phyloP scores from a whole-genome alignment of 2,888 invertebrate species.

The Sericinus montela region DNA sequence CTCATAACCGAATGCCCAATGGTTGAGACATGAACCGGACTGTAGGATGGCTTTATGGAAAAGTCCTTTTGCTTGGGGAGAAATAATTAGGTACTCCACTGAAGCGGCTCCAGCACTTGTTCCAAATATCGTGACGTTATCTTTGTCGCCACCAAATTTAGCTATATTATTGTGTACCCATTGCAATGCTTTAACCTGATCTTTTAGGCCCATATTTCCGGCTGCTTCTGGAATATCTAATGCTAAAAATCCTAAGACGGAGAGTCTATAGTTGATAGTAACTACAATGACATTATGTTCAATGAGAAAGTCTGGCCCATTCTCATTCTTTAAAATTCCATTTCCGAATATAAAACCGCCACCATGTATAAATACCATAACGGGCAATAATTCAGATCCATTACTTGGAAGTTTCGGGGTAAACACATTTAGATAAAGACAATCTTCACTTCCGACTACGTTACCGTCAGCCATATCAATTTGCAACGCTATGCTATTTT shows the following conservation, averaged over 20 bases:
- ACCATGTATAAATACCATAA: constrained; percentile 57
- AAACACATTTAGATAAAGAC: constrained; percentile 54
- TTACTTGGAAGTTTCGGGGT: constrained; percentile 40
- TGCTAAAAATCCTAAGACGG: constrained; percentile 54
- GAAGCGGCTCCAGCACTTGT: constrained; percentile 48
- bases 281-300: constrained; percentile 53
- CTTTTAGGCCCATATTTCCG: constrained; percentile 60
- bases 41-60: constrained; percentile 54
- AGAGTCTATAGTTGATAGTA: constrained; percentile 59
- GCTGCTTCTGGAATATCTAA: constrained; percentile 46
- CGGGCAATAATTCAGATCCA: constrained; percentile 33
- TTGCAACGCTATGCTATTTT: constrained; percentile 35
- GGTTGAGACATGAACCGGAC: constrained; percentile 47
- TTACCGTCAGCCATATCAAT: constrained; percentile 26
- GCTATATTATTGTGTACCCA: constrained; percentile 52
- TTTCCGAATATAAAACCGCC: constrained; percentile 53
- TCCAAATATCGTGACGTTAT: constrained; percentile 50
- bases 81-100: constrained; percentile 45
- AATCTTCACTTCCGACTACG: constrained; percentile 50
- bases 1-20: constrained; percentile 44
- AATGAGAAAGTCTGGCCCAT: constrained; percentile 53
- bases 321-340: constrained; percentile 39
- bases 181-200: constrained; percentile 50
- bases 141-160: constrained; percentile 45
- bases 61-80: constrained; percentile 40